Conservation (phyloP, 2,113 vertebrate genomes). For the Oncorhynchus nerka region DNA sequence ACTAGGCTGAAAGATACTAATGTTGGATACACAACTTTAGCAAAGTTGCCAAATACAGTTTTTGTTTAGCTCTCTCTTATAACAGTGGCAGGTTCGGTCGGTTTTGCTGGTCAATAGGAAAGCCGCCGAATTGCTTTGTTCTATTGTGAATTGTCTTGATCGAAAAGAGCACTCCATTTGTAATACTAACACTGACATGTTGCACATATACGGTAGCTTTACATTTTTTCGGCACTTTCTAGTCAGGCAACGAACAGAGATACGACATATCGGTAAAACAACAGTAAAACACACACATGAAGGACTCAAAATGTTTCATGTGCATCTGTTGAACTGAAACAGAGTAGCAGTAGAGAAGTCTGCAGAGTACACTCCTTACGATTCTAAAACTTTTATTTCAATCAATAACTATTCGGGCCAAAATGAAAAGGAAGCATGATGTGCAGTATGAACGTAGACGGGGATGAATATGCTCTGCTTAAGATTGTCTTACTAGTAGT, state of each 20-base stretch:
- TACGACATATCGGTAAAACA: background rate
- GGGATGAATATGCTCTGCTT: background rate
- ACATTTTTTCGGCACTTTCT: slow-evolving; percentile 3
- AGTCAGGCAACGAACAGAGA: background rate
- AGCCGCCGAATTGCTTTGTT: background rate
- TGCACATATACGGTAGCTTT: background rate
- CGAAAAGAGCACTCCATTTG: background rate
- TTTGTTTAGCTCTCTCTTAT: background rate
- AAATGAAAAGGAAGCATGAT: slow-evolving; percentile 1
- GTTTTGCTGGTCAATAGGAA: background rate
- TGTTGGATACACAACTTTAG: background rate
- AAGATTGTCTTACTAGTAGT: slow-evolving; percentile 6
- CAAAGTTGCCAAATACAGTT: background rate
- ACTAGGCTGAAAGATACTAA: background rate
- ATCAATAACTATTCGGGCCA: background rate
- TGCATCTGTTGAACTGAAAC: background rate
- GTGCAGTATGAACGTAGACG: background rate
- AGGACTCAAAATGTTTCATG: background rate
- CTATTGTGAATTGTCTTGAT: slow-evolving; percentile 1
- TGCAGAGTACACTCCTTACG: background rate
- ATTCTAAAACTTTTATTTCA: background rate
- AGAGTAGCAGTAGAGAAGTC: background rate
- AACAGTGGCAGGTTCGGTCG: background rate
- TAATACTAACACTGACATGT: background rate
- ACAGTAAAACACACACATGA: background rate